Conservation (phyloP, 1,140 invertebrate genomes). For the Drosophila pectinifera region DNA sequence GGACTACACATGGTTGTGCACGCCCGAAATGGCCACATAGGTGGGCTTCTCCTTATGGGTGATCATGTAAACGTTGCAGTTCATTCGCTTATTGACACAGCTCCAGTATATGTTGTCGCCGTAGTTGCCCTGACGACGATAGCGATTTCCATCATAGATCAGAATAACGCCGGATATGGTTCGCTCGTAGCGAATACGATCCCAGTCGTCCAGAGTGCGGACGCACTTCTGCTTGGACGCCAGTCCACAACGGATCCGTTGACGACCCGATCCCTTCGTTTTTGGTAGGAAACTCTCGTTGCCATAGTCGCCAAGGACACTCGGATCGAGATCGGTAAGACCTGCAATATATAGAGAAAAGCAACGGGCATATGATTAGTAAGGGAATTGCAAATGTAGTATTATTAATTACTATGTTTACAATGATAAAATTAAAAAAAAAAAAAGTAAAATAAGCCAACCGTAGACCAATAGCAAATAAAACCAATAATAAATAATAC, state of each 20-base stretch:
- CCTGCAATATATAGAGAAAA: conserved; percentile 49
- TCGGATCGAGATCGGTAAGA: conserved; percentile 30
- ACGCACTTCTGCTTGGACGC: conserved; percentile 1
- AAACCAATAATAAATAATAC: not conserved
- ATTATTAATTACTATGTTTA: no score
- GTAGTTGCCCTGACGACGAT: conserved; percentile 33
- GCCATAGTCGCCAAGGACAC: conserved; percentile 55
- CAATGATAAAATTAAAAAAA: not conserved
- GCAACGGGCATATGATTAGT: not conserved
- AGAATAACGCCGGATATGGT: conserved; percentile 37
- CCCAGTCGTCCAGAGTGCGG: conserved; percentile 71
- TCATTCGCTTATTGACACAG: conserved; percentile 27
- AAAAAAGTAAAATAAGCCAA: not conserved
- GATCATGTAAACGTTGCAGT: conserved; percentile 57
- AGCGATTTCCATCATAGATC: conserved; percentile 51
- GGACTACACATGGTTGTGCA: conserved; percentile 61
- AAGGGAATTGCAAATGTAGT: not conserved
- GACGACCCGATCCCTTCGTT: not conserved
- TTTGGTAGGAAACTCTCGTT: conserved; percentile 69
- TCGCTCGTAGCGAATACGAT: conserved; percentile 59
- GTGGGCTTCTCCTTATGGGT: conserved; percentile 62
- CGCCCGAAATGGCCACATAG: conserved; percentile 66
- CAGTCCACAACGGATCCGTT: conserved; percentile 34
- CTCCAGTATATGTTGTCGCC: conserved; percentile 50
- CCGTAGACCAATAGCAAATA: not conserved